Base-by-base conservation (phyloP, 2,888 invertebrate species). In the Acanthosepion pharaonis region DNA sequence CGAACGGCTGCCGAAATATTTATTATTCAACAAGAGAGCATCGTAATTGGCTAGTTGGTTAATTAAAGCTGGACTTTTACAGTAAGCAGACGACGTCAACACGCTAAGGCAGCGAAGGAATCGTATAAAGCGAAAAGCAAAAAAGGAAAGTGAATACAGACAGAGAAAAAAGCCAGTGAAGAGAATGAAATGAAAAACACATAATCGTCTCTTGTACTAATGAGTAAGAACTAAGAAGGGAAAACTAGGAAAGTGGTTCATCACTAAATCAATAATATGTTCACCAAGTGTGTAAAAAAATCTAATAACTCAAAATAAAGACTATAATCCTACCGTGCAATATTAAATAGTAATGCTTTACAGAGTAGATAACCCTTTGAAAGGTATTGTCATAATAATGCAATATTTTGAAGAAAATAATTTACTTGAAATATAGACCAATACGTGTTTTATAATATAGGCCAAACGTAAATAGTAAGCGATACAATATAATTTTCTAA, bases 1-100 rank as follows among this genome's bases (percentile, higher is more conserved):
- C 78, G 78, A 78, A n/a, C 78, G n/a, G 78, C n/a, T 78, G 78
- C n/a, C n/a, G 78, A 78, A 78, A 78, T 78, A 78, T 78, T 78
- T 78, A 78, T 78, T 78, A 78, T 78, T 78, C n/a, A 78, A 78
- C n/a, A n/a, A 33, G 78, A 78, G n/a, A 78, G 78, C n/a, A n/a
- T n/a, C n/a, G n/a, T 78, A 78, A 78, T 78, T 78, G 78, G 78
- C 78, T 78, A n/a, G 78, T 78, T 78, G n/a, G 78, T 78, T 78
- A 78, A 78, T 78, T 78, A 78, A 78, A n/a, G 78, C 78, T 78
- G n/a, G 78, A 33, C 78, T n/a, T 78, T 78, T 78, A n/a, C 78
- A 78, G n/a, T 78, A n/a, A 78, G 78, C n/a, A 59, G 59, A 59
- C 78, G 78, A n/a, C 15, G n/a, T n/a, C 78, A 78, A 78, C 78